Conservation (phyloP, 1,140 invertebrate species). For the Dendrolimus punctatus region DNA sequence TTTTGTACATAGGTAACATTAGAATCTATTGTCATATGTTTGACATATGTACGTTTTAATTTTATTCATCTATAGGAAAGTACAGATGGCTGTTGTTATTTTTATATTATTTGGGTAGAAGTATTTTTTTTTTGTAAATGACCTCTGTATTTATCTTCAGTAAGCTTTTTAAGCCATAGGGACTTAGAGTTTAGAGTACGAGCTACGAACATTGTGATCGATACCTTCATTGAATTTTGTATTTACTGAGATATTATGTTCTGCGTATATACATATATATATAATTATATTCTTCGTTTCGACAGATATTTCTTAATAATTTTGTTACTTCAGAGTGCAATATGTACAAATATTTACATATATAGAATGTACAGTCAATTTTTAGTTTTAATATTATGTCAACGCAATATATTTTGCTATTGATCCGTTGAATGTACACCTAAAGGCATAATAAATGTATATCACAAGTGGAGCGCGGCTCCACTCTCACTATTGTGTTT, state of each 20-base stretch:
- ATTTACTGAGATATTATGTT: slow-evolving; percentile 58
- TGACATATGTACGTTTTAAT: slow-evolving; percentile 67
- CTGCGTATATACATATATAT: slow-evolving; percentile 37
- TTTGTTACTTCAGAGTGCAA: slow-evolving; percentile 71
- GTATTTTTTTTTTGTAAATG: slow-evolving; percentile 69
- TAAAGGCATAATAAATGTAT: slow-evolving; percentile 58
- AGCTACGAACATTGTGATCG: slow-evolving; percentile 68
- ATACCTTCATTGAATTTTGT: slow-evolving; percentile 53
- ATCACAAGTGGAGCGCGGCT: slow-evolving; percentile 49
- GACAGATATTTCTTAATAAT: slow-evolving; percentile 61
- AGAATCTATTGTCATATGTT: slow-evolving; percentile 70
- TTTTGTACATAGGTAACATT: slow-evolving; percentile 63
- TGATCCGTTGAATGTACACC: slow-evolving; percentile 63
- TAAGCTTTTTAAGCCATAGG: slow-evolving; percentile 68
- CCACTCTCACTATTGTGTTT: slow-evolving; percentile 52
- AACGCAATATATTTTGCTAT: slow-evolving; percentile 61
- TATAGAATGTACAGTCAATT: slow-evolving; percentile 68
- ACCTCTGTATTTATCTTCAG: slow-evolving; percentile 70
- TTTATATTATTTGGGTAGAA: slow-evolving; percentile 72
- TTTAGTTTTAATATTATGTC: slow-evolving; percentile 66
- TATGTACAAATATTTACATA: slow-evolving; percentile 72
- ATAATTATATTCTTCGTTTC: slow-evolving; percentile 41
- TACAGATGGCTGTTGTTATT: slow-evolving; percentile 72
- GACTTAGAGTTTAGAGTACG: slow-evolving; percentile 58
- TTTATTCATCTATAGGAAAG: slow-evolving; percentile 70